Base-by-base conservation (phyloP, 1,140 invertebrate genomes). In the Drosophila pallidifrons region DNA sequence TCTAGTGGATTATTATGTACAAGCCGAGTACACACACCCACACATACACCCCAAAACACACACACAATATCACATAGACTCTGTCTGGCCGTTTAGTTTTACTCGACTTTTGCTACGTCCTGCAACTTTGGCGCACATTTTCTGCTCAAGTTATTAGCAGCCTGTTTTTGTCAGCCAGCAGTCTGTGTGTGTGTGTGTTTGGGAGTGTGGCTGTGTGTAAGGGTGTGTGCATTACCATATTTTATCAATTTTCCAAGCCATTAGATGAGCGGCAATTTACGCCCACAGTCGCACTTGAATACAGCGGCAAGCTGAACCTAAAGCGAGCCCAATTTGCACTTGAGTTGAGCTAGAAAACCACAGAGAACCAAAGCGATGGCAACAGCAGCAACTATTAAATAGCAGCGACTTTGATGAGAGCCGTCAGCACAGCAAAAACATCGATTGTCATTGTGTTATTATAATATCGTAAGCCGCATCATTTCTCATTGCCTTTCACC, bases 171-270 rank as follows among this genome's bases (percentile, higher is more conserved):
- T 89, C 85, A 89, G 85, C 81, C 75, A 74, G 74, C 69, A 69
- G 65, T 52, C n/a, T 52, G 5, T 69, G 11, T 68, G 7, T 59
- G 57, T 68, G 59, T 78, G 61, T 76, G 59, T 47, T 5, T 32
- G 6, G 1, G 58, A 69, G 35, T 70, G 32, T 60, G 47, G 67
- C 13, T 47, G 13, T 59, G 32, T 58, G 47, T 67, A 28, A 59
- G 57, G 71, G 59, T 88, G 85, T 89, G 72, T 89, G 85, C 81
- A 89, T 89, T 89, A 89, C 86, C 86, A 89, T 90, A 90, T 91
- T 90, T 90, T 90, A 90, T 90, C 87, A 90, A 90, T 90, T 90
- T 90, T 90, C 87, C 87, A 75, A 90, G 75, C 87, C 87, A 90
- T 90, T 90, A 90, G 82, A 82, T 89, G 82, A 90, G 68, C 87